Conservation (phyloP, 1,140 invertebrate genomes). For the Drosophila orena region DNA sequence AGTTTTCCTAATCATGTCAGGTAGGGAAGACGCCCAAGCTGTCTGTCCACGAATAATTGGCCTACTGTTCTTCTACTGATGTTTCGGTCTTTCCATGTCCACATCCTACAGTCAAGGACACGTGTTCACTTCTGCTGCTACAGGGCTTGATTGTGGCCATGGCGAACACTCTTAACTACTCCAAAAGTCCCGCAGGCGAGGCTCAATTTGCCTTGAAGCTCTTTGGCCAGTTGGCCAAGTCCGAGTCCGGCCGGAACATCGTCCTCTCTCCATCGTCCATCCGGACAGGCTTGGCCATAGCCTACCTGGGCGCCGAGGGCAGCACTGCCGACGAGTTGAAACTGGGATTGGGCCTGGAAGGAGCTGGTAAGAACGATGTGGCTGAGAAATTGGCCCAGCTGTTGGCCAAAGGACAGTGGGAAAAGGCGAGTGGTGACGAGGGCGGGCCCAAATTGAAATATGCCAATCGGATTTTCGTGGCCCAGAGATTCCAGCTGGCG, state of each 20-base stretch:
- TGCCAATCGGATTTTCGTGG: slow-evolving; percentile 61
- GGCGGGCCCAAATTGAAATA: slow-evolving; percentile 37
- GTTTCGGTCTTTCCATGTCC: not conserved
- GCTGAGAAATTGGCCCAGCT: slow-evolving; percentile 36
- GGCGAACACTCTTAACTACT: slow-evolving; percentile 12
- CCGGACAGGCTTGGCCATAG: slow-evolving; percentile 86
- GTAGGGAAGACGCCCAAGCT: slow-evolving; percentile 6
- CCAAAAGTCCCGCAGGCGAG: slow-evolving; percentile 10
- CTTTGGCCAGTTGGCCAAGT: slow-evolving; percentile 30
- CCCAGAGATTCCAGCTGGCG: slow-evolving; percentile 28
- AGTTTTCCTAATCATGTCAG: slow-evolving; percentile 27
- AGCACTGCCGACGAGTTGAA: slow-evolving; percentile 86
- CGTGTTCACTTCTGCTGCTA: slow-evolving; percentile 8
- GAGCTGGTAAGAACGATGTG: slow-evolving; percentile 28
- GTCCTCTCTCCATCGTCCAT: slow-evolving; percentile 87
- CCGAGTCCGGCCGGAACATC: slow-evolving; percentile 81
- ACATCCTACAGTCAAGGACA: slow-evolving; percentile 6
- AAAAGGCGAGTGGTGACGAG: not conserved
- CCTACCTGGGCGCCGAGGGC: slow-evolving; percentile 85
- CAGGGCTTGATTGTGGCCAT: slow-evolving; percentile 20
- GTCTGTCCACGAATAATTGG: not conserved
- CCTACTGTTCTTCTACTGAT: not conserved
- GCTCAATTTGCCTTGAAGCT: slow-evolving; percentile 45
- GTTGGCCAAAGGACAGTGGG: slow-evolving; percentile 13
- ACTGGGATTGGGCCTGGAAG: slow-evolving; percentile 74